Evolutionary conservation across 2,888 invertebrate genomes (phyloP), one percentile per base, ranked within the genome.

Genomic region (Drosophila subsilvestris): DNA sequence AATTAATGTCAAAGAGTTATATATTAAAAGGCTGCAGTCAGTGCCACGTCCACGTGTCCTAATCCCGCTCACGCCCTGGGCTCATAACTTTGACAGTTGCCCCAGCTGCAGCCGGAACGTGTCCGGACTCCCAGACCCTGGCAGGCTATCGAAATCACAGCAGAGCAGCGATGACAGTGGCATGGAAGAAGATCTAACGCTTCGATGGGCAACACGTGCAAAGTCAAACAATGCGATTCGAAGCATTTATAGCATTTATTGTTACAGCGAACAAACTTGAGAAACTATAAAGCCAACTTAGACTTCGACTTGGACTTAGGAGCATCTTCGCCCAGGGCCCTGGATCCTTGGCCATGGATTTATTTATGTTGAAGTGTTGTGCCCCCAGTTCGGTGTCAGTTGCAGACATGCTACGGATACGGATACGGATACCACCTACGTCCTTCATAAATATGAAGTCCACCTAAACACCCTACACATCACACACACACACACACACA

Each of bases 1-100:
- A 86, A 86, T 86, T 84, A 84, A 80, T 80, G 86, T 83, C 79
- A 74, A 75, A 78, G 83, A 65, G 65, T 65, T 79, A 71, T 75
- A 75, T 69, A 48, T 56, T 78, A 66, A 63, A 74, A 62, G 37
- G 57, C 54, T 47, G 17, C 17, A 44, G 50, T 8, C 48, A 60
- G 56, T 62, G 73, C 58, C 29, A 44, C 60, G 70, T 29, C 67
- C 78, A 75, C 77, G 84, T 76, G 76, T 60, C 53, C 70, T 86
- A 82, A 82, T 80, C 78, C 82, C 69, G 57, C 60, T 67, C 76
- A 78, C 77, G 83, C 60, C 44, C 42, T 47, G 63, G 50, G 69
- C 72, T 60, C 80, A 79, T 65, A 85, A 85, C 83, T 85, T 86
- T 77, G 42, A 25, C 22, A 58, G 53, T 57, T 71, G 57, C 48